These are phyloP conservation scores for Aphelocoma californica DNA, from an alignment of 2,797 vertebrate genomes.

Conservation along the genomic window DNA sequence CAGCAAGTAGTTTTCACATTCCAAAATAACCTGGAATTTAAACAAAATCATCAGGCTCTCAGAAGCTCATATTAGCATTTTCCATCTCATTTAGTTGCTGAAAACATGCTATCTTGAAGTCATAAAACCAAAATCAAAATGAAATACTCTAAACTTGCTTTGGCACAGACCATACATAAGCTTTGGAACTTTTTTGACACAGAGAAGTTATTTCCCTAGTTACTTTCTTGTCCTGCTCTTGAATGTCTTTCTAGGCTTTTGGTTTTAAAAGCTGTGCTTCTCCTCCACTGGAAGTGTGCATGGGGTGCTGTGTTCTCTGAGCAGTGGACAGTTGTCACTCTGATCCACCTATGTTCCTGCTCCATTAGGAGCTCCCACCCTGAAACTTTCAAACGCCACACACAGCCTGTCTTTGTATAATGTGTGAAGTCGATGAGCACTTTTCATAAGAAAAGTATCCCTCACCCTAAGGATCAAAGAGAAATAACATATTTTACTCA, in stretches of 20 bases:
- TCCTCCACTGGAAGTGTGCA: background rate
- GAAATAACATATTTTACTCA: background rate
- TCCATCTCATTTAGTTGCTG: background rate
- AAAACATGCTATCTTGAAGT: background rate
- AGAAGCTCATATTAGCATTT: background rate
- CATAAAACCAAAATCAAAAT: conserved; percentile 3
- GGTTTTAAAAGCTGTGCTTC: background rate
- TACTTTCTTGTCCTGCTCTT: background rate
- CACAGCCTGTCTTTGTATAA: background rate
- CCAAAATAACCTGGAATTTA: conserved; percentile 45
- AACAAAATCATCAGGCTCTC: background rate
- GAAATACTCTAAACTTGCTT: background rate
- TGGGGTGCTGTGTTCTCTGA: background rate
- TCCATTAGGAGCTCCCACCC: conserved; percentile 5
- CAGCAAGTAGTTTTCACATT: conserved; percentile 1
- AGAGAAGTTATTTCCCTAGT: background rate
- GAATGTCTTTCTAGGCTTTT: background rate
- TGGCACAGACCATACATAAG: background rate
- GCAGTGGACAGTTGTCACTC: background rate
- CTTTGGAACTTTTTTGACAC: background rate
- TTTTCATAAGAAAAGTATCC: background rate
- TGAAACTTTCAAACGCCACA: background rate
- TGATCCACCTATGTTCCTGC: background rate
- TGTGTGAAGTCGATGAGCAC: background rate
- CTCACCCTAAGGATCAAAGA: conserved; percentile 25